Evolutionary conservation across 2,888 invertebrate genomes (phyloP).

Genomic region (Pseudococcus viburni): DNA sequence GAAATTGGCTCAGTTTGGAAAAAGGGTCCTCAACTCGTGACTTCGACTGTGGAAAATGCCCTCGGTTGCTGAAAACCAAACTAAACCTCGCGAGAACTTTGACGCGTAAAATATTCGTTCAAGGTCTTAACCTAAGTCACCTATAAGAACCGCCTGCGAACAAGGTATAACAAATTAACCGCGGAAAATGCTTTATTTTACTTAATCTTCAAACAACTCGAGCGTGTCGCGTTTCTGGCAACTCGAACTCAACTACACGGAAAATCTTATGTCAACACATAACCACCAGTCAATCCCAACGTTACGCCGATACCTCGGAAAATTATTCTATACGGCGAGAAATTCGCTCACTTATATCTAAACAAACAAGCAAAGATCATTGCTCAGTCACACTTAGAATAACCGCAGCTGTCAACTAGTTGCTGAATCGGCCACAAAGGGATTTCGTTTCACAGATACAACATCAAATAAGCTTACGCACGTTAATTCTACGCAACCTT

Average conservation of each 20-base stretch:
- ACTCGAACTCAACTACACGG: not conserved
- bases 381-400: constrained; percentile 24
- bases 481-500: not conserved
- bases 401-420: constrained; percentile 44
- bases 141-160: not conserved
- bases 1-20: too few relatives aligned
- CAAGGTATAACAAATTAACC: not conserved
- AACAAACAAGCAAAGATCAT: constrained; percentile 10
- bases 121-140: not conserved
- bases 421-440: constrained; percentile 38
- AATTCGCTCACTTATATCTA: not conserved
- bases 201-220: not conserved
- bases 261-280: constrained; percentile 22
- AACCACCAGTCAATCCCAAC: constrained; percentile 26
- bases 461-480: constrained; percentile 30
- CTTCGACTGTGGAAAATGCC: too few relatives aligned
- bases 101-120: not conserved
- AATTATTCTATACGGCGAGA: constrained; percentile 3
- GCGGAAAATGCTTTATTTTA: not conserved
- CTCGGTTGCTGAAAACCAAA: too few relatives aligned
- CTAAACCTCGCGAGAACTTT: too few relatives aligned
- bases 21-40: too few relatives aligned
- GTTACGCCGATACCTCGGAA: not conserved
- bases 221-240: not conserved
- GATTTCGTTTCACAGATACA: not conserved